Base-by-base conservation (phyloP, 1,140 invertebrate species). In the Drosophila murphyi region DNA sequence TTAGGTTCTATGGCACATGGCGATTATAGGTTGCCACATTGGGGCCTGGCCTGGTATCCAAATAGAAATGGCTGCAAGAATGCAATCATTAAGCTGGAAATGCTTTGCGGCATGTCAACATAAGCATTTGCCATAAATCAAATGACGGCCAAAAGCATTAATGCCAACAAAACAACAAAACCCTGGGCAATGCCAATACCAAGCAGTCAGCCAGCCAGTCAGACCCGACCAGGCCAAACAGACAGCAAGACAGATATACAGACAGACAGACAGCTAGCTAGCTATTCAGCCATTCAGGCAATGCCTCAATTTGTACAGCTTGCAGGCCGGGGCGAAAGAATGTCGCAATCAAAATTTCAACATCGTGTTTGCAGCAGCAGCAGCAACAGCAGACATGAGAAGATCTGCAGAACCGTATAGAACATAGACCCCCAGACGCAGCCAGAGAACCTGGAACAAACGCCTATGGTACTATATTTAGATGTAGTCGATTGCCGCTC, bases 311-410 rank as follows among this genome's bases (percentile, higher is more conserved):
- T 88, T 88, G 83, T 89, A 54, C 28, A 61, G 56, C 55, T 48
- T 54, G 39, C 67, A 29, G 56, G 69, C 76, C 70, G 63, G 59
- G 51, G 69, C 80, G 31, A 57, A 78, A 75, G 80, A 88, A 88
- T 88, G 85, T 88, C 86, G 85, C 85, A 88, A 88, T 88, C 85
- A 90, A 89, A 88, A 89, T 88, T 88, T 88, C 86, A 89, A 88
- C 85, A 88, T 88, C 85, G 56, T 83, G 85, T 83, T 88, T 10
- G 50, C 41, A 32, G 28, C 68, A 55, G 41, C 37, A 3, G 37
- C 61, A 50, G 7, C 20, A 20, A 2, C 20, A 20, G 20, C 20
- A 20, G 4, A 41, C 34, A 31, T 32, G 51, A 60, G 67, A 51
- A 69, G 69, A 75, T 52, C 64, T 31, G 28, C 28, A 31, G 48